A percentile compares a stretch with the other conserved stretches of the same genome.
Evolutionary conservation across 2,113 vertebrate species (phyloP).

Genomic region (Oreochromis niloticus): DNA sequence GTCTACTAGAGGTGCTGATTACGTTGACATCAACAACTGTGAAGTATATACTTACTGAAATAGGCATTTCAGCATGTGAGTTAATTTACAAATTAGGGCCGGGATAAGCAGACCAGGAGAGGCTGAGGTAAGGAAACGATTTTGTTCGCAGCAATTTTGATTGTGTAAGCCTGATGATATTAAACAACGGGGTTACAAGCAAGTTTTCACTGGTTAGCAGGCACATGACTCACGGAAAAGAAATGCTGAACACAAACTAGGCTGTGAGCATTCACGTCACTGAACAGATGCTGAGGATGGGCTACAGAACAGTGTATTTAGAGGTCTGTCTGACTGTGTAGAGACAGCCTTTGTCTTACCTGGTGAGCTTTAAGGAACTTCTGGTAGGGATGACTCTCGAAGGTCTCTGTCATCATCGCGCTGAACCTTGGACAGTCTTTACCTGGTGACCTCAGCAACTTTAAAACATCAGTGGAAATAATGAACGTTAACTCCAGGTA

Average conservation of each 20-base stretch:
- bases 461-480: conserved; percentile 12
- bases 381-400: conserved; percentile 68
- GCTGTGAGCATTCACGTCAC: not conserved
- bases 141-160: not conserved
- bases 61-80: conserved; percentile 14
- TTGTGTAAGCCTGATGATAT: not conserved
- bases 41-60: conserved; percentile 25
- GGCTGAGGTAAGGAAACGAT: not conserved
- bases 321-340: not conserved
- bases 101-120: not conserved
- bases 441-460: conserved; percentile 76
- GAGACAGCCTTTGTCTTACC: conserved; percentile 14
- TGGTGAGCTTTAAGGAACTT: conserved; percentile 53
- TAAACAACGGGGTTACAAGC: not conserved
- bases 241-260: conserved; percentile 5
- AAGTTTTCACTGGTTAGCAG: conserved; percentile 5
- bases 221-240: conserved; percentile 25
- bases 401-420: conserved; percentile 74
- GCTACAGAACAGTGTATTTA: not conserved
- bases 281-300: not conserved
- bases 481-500: not conserved
- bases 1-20: conserved; percentile 51
- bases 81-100: not conserved
- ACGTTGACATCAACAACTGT: conserved; percentile 24
- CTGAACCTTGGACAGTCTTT: conserved; percentile 75